Evolutionary conservation across 2,113 vertebrate species (phyloP).

Genomic region (Pomatostomus ruficeps): DNA sequence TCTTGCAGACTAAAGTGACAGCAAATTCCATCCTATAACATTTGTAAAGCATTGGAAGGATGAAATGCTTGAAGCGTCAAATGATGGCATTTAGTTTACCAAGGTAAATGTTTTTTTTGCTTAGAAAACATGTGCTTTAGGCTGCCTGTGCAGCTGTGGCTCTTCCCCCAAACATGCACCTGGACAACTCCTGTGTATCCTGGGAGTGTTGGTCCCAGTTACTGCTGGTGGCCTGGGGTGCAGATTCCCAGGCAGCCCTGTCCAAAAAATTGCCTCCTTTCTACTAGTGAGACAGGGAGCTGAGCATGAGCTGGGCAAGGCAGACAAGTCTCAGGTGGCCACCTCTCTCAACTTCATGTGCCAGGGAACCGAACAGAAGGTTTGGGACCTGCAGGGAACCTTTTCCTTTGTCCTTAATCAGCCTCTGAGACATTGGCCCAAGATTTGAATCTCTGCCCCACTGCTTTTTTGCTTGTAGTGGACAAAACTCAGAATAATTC

Average conservation of each 20-base stretch:
- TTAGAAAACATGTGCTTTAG: neutral
- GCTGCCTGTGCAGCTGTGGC: fast-evolving
- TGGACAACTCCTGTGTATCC: fast-evolving
- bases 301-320: neutral
- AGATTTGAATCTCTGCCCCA: neutral
- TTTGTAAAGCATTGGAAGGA: neutral
- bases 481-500: neutral
- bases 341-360: neutral
- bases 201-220: neutral
- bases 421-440: neutral
- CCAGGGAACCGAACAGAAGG: neutral
- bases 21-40: neutral
- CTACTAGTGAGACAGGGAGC: fast-evolving
- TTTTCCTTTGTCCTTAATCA: neutral
- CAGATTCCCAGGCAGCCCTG: neutral
- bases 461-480: neutral
- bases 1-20: neutral
- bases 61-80: neutral
- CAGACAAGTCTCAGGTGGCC: neutral
- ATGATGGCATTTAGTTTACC: neutral
- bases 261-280: neutral
- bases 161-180: fast-evolving
- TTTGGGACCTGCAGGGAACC: neutral
- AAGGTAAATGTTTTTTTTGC: neutral
- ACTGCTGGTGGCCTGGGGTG: neutral